Base-by-base conservation (phyloP, 2,797 vertebrate species). In the Urophycis tenuis region DNA sequence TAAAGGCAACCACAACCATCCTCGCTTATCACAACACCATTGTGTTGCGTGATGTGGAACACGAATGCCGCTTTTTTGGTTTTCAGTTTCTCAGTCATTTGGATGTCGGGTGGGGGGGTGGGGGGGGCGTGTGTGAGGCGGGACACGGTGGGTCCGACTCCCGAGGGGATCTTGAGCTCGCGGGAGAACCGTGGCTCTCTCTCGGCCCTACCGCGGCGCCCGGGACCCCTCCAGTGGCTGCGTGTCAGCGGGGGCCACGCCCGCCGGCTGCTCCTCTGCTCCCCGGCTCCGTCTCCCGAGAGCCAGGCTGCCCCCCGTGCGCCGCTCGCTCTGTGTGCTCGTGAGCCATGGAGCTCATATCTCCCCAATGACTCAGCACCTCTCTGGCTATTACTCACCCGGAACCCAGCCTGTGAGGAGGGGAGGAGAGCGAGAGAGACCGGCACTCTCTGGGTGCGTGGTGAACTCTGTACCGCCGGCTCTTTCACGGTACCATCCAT, bases 361-460 rank as follows among this genome's bases (percentile, higher is more conserved):
- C 84, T 90, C 90, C 87, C 88, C 88, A 79, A 87, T 90, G 89
- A 90, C 86, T 91, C 90, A 90, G 85, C 84, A 85, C 81, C 81
- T 81, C 83, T 84, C 83, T 81, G 31, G 39, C 79, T 86, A 84
- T 84, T 75, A 78, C 84, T 82, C 9, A 3, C 73, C 73, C 39
- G 15, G 30, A 39, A 49, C 73, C 12, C 39, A 41, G 35, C 11
- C 53, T 25, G 22, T 29, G 12, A 53, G 22, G 49, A 15, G 5
- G 45, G 45, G 45, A 49, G 45, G 15, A 11, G 36, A 39, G 36
- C 2, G 36, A 39, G 36, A 12, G 36, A 39, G 36, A 39, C 36
- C 14, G 10, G 1, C 14, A 39, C 11, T 39, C 36, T 45, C 41
- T 45, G 41, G 41, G 41, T 45, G 49, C n/a, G 49, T 53, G 22